Percentiles rank a stretch among this genome's conserved stretches.
These are phyloP conservation scores for Urocitellus parryii DNA, from an alignment of 2,113 vertebrate genomes.

Conservation along the genomic window DNA sequence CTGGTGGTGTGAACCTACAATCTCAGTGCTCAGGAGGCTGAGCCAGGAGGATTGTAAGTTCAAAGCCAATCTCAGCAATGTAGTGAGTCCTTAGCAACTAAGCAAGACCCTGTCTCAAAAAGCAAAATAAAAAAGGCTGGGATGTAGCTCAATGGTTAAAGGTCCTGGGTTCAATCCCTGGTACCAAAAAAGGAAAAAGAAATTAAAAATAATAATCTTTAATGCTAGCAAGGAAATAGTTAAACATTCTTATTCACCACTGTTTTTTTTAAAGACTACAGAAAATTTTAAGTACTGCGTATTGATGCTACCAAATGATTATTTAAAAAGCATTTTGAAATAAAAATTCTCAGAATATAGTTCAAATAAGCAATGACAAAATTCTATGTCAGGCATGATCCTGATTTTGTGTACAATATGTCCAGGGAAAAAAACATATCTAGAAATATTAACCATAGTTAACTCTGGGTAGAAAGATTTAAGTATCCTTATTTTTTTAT, in stretches of 20 bases:
- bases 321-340: conserved; percentile 31
- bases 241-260: background rate
- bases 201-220: background rate
- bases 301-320: background rate
- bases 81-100: too few species aligned
- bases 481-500: background rate
- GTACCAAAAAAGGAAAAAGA: too few species aligned
- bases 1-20: too few species aligned
- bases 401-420: background rate
- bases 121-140: too few species aligned
- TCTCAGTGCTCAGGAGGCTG: too few species aligned
- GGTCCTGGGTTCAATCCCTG: too few species aligned
- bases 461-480: background rate
- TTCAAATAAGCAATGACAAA: conserved; percentile 15
- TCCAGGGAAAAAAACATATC: background rate
- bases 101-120: too few species aligned
- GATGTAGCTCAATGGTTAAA: too few species aligned
- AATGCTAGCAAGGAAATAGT: background rate
- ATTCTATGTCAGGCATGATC: background rate
- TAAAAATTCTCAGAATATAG: background rate
- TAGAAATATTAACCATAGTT: conserved; percentile 22
- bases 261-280: background rate
- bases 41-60: too few species aligned
- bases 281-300: background rate
- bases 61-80: too few species aligned